A percentile compares a stretch with the other conserved stretches of the same genome.
phyloP scores from a whole-genome alignment of 1,140 invertebrate species.

The Lepidotrigona ventralis region DNA sequence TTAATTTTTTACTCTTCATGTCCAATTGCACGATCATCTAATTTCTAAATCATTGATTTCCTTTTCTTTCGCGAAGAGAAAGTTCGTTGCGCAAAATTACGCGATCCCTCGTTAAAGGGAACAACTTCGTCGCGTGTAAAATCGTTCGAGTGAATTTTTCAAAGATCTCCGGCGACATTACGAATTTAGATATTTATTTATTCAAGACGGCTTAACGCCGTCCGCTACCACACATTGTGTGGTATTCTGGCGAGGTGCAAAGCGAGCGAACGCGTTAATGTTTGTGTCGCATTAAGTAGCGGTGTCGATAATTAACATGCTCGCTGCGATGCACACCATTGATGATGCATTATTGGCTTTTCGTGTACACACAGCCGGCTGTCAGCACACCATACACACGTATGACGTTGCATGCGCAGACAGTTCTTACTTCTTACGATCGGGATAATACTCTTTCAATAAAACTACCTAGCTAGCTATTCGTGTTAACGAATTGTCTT shows the following conservation, averaged over 20 bases:
- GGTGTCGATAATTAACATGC: constrained; percentile 48
- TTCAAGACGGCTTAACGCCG: constrained; percentile 5
- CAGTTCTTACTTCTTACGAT: constrained; percentile 3
- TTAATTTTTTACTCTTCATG: background rate
- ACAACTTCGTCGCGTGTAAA: background rate
- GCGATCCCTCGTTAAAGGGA: too few relatives aligned
- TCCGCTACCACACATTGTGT: background rate
- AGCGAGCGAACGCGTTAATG: constrained; percentile 24
- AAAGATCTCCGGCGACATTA: background rate
- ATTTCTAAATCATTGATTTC: too few relatives aligned
- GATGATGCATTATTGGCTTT: constrained; percentile 45
- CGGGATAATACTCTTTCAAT: background rate
- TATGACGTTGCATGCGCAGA: background rate
- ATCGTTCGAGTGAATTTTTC: background rate
- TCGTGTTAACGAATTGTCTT: too few relatives aligned
- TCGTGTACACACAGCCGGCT: constrained; percentile 30
- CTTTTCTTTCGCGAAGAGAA: too few relatives aligned
- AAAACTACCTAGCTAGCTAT: background rate
- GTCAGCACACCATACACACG: background rate
- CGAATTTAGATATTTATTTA: constrained; percentile 13
- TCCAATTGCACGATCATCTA: background rate
- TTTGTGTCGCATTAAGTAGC: constrained; percentile 41
- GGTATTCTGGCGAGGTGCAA: background rate
- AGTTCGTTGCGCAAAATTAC: background rate
- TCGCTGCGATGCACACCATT: constrained; percentile 44